Base-by-base conservation (phyloP, 2,113 vertebrate species). In the Loxodonta africana region DNA sequence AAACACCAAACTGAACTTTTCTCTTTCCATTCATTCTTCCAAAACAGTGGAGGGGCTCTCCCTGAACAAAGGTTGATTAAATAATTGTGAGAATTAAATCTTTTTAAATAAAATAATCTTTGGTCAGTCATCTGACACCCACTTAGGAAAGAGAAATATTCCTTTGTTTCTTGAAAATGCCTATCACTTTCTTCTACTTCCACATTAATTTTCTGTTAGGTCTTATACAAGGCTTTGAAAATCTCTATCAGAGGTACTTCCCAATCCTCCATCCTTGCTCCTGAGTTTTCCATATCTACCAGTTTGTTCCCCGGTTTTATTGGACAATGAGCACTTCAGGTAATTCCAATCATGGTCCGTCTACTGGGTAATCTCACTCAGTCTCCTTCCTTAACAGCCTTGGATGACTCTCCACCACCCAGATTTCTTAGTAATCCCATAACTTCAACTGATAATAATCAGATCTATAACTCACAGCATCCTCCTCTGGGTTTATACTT, bases 81-180 rank as follows among this genome's bases (percentile, higher is more conserved):
- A 60, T 25, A 95, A 90, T 46, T 60, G 17, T 53, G 63, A 94
- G 33, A 94, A 88, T 74, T 77, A 44, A 65, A 25, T 78, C 25
- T 90, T 94, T 95, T 85, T 69, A 67, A 41, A 57, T 74, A 81
- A 96, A 95, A 87, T n/a, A 73, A 76, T 82, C 74, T 90, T 82
- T 53, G 14, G 28, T 73, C 71, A 94, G 62, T 93, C 60, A 88
- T 26, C 51, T 60, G 46, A 95, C 9, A 94, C 21, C 28, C 74
- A 62, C 82, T 80, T 51, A 80, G 76, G 15, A 95, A 92, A 76
- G 5, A 91, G 5, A 91, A 21, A 41, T 10, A 85, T 83, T 71
- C 53, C 46, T 82, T 93, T 12, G 41, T 87, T 93, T 90, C 84
- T 82, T 81, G 14, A 65, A 84, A 94, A 81, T 14, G 63, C 28